Conservation (phyloP, 2,888 invertebrate species). For the Ctenicera cuprea region DNA sequence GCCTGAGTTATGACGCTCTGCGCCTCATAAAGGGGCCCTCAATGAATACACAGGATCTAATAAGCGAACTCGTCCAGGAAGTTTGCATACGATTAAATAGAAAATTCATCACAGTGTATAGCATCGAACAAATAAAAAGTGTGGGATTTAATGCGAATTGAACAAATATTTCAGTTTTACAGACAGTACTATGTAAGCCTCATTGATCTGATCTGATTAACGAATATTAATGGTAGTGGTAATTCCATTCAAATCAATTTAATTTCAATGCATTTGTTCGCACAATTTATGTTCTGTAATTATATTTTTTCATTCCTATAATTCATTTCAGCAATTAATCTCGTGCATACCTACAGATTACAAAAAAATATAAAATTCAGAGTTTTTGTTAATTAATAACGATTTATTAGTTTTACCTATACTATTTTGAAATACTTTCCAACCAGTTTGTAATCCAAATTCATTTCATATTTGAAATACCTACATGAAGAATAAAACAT, state of each 20-base stretch:
- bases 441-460: no score
- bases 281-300: no score
- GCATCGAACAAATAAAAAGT: conserved; percentile 19
- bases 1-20: conserved; percentile 47
- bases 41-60: conserved; percentile 51
- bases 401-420: no score
- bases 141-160: conserved; percentile 1
- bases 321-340: conserved; percentile 4
- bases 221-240: conserved; percentile 28
- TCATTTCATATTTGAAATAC: no score
- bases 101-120: conserved; percentile 17
- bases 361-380: no score
- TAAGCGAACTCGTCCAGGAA: conserved; percentile 46
- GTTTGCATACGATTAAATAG: conserved; percentile 47
- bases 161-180: conserved; percentile 26
- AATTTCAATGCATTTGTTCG: not conserved
- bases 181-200: conserved; percentile 23
- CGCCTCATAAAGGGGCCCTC: conserved; percentile 46
- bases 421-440: no score
- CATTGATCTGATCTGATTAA: conserved; percentile 35
- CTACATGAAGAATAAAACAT: no score
- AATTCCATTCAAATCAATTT: conserved; percentile 40
- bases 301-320: not conserved
- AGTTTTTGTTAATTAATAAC: no score
- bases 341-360: not conserved